Conservation (phyloP, 2,888 invertebrate genomes). For the Noctua comes region DNA sequence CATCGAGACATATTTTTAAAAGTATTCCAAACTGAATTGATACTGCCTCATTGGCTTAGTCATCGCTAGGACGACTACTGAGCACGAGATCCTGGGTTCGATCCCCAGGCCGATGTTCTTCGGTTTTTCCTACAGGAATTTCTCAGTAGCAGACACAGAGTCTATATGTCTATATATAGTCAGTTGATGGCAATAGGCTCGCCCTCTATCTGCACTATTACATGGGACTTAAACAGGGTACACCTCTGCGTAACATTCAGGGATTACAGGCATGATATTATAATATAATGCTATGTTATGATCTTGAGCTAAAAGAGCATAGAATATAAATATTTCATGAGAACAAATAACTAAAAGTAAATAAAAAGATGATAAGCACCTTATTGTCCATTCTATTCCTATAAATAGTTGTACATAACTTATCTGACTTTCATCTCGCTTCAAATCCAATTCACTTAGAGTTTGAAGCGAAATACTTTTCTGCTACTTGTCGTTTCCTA, state of each 20-base stretch:
- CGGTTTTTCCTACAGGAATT: neutral
- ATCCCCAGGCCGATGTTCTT: neutral
- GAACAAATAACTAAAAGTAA: neutral
- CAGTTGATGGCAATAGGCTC: neutral
- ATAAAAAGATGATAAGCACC: neutral
- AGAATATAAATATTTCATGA: neutral
- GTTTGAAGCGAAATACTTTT: slow-evolving; percentile 62
- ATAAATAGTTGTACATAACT: slow-evolving; percentile 40
- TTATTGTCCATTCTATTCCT: slow-evolving; percentile 14
- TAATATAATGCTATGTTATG: neutral
- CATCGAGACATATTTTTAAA: neutral
- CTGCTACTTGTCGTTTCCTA: slow-evolving; percentile 45
- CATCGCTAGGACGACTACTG: neutral
- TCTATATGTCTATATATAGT: no score
- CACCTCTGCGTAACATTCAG: neutral
- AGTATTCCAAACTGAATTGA: neutral
- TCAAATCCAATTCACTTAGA: slow-evolving; percentile 60
- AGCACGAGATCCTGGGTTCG: neutral
- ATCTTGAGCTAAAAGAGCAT: no score
- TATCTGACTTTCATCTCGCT: slow-evolving; percentile 34
- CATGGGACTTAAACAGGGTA: neutral
- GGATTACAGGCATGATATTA: neutral
- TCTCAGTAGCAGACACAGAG: neutral
- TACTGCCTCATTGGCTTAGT: neutral
- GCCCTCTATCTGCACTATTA: neutral